These are phyloP conservation scores for Branchinecta lynchi DNA, from an alignment of 1,140 invertebrate species.

Conservation along the genomic window DNA sequence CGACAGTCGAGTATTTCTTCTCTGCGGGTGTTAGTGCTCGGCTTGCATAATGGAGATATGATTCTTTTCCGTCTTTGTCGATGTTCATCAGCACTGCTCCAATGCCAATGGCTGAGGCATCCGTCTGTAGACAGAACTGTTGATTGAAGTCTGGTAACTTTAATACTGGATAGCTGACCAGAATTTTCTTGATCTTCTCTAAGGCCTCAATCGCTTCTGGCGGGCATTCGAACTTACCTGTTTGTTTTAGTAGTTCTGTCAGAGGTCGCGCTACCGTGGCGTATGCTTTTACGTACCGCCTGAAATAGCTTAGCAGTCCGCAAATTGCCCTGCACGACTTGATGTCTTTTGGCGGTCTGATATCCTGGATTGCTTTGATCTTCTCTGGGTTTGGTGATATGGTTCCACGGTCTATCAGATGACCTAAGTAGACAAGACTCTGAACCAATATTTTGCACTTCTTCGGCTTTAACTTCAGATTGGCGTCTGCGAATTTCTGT, in stretches of 20 bases:
- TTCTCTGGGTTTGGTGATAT: background rate
- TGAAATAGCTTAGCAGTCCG: constrained; percentile 5
- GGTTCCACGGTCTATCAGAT: background rate
- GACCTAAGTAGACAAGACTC: background rate
- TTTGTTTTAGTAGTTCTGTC: background rate
- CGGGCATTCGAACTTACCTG: constrained; percentile 3
- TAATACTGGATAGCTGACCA: background rate
- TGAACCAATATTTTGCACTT: background rate
- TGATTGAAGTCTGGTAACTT: background rate
- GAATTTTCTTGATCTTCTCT: no score
- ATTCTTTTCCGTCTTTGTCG: background rate
- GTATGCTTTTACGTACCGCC: background rate
- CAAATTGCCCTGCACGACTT: background rate
- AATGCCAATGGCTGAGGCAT: background rate
- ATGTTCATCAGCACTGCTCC: background rate
- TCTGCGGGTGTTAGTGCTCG: background rate
- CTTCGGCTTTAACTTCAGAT: background rate
- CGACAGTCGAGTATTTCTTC: constrained; percentile 4
- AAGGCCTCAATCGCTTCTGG: no score
- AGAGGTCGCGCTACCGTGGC: no score
- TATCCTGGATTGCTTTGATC: background rate
- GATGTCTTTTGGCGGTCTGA: background rate
- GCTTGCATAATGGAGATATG: background rate
- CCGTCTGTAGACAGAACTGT: background rate
- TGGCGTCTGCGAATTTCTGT: background rate